Conservation (phyloP, 2,888 invertebrate species). For the Rhimphoctona megacephalus region DNA sequence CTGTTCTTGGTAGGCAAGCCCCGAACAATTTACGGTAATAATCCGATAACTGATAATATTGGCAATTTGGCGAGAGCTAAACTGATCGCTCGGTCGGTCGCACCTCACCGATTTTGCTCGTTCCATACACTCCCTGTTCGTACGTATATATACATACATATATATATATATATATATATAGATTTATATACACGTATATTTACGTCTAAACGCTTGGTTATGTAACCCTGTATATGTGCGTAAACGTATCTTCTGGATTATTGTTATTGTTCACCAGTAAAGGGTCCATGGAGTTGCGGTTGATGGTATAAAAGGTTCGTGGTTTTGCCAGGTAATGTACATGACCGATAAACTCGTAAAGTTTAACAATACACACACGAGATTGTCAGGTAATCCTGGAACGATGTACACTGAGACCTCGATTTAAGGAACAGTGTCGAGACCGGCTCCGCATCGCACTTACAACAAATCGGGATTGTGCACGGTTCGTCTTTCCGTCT, state of each 20-base stretch:
- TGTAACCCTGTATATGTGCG: constrained; percentile 14
- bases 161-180: constrained; percentile 2
- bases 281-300: constrained; percentile 61
- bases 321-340: constrained; percentile 60
- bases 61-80: constrained; percentile 77
- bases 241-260: constrained; percentile 67
- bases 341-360: constrained; percentile 40
- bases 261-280: constrained; percentile 66
- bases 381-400: constrained; percentile 4
- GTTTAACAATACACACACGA: neutral
- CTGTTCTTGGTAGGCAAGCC: constrained; percentile 75
- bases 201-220: neutral
- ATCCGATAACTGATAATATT: constrained; percentile 83
- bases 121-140: constrained; percentile 17
- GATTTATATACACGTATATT: neutral
- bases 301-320: constrained; percentile 56
- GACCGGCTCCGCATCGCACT: too few relatives aligned
- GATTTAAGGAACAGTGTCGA: too few relatives aligned
- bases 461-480: too few relatives aligned
- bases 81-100: constrained; percentile 74
- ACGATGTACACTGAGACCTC: too few relatives aligned
- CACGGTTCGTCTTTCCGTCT: too few relatives aligned
- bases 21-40: constrained; percentile 81
- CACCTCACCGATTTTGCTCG: constrained; percentile 53
- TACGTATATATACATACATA: constrained; percentile 4